These are phyloP conservation scores for Saguinus imperator DNA, from an alignment of 2,113 vertebrate species.

Conservation along the genomic window DNA sequence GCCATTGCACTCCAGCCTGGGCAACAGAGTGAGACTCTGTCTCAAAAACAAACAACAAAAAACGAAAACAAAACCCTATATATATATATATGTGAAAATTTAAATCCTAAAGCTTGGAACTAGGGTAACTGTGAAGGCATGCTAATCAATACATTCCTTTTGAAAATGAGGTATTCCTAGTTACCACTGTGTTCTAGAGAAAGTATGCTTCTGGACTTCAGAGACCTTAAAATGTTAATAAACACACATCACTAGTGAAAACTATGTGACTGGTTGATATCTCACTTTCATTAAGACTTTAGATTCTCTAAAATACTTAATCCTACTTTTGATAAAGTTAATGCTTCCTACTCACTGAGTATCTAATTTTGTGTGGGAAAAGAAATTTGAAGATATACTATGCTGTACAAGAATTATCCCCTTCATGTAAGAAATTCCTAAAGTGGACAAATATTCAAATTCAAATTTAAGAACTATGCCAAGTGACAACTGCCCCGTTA, in stretches of 20 bases:
- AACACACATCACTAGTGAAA: not conserved
- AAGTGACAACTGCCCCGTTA: not conserved
- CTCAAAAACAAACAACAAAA: no score
- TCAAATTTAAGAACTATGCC: not conserved
- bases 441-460: not conserved
- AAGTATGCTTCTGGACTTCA: not conserved
- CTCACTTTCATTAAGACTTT: slow-evolving; percentile 2
- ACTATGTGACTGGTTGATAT: not conserved
- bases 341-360: not conserved
- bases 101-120: not conserved
- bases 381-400: not conserved
- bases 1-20: no score
- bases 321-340: not conserved
- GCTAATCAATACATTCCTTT: not conserved
- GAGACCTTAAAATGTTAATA: not conserved
- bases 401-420: not conserved
- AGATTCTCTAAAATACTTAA: not conserved
- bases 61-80: no score
- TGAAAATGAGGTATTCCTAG: not conserved
- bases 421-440: not conserved
- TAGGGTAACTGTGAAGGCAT: not conserved
- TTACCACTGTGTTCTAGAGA: not conserved
- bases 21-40: no score
- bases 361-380: not conserved
- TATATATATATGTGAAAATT: no score